Evolutionary conservation across 2,797 vertebrate genomes (phyloP).

Genomic region (Microctenopoma stevenorrisi): DNA sequence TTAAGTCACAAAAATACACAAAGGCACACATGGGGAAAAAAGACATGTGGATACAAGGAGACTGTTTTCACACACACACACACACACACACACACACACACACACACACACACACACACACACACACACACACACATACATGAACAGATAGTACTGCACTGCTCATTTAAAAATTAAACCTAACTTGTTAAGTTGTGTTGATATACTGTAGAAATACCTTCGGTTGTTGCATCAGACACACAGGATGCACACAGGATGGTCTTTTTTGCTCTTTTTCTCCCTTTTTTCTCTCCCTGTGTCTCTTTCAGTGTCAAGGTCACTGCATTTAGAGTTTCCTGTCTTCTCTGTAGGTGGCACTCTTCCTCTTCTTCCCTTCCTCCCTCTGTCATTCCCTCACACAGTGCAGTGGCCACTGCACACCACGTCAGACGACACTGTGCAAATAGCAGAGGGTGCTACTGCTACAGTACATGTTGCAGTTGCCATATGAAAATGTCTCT

Average conservation of each 20-base stretch:
- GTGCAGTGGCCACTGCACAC: conserved; percentile 31
- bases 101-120: not conserved
- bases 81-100: not conserved
- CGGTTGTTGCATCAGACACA: conserved; percentile 43
- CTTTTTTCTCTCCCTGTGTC: conserved; percentile 14
- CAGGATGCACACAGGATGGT: not conserved
- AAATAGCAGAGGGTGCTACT: conserved; percentile 48
- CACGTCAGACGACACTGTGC: conserved; percentile 36
- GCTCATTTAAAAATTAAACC: not conserved
- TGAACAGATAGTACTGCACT: not conserved
- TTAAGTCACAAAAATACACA: conserved; percentile 57
- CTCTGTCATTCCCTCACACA: not conserved
- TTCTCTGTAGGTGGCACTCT: conserved; percentile 77
- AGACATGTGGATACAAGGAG: conserved; percentile 27
- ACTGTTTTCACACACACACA: conserved; percentile 3
- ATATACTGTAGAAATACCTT: conserved; percentile 24
- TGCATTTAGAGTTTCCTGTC: conserved; percentile 35
- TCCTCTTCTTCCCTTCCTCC: conserved; percentile 52
- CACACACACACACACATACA: not conserved
- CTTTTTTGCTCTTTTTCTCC: conserved; percentile 25
- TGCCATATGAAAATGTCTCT: conserved; percentile 23
- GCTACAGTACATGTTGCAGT: not conserved
- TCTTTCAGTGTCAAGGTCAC: conserved; percentile 41
- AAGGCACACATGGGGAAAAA: conserved; percentile 32
- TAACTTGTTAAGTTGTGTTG: not conserved